phyloP scores from a whole-genome alignment of 2,888 invertebrate species.

The Argynnis bischoffii region DNA sequence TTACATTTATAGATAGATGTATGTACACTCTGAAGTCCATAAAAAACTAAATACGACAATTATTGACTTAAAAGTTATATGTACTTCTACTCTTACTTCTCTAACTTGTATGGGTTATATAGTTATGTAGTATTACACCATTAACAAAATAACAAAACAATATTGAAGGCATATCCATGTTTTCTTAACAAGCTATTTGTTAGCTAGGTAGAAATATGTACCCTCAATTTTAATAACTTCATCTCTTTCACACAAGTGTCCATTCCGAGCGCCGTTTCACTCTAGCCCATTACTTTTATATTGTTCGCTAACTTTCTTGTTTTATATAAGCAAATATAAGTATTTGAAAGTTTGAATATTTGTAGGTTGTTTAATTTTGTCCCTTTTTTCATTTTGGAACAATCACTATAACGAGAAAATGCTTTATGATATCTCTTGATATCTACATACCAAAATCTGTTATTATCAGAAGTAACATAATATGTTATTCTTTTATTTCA shows the following conservation, averaged over 20 bases:
- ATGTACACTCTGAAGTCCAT: too few relatives aligned
- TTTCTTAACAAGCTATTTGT: slow-evolving; percentile 78
- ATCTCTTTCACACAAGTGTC: slow-evolving; percentile 61
- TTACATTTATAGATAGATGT: too few relatives aligned
- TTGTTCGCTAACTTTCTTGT: slow-evolving; percentile 83
- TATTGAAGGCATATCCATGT: slow-evolving; percentile 63
- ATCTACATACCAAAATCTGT: too few relatives aligned
- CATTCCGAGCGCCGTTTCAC: slow-evolving; percentile 53
- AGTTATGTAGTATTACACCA: not conserved
- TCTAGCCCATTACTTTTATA: slow-evolving; percentile 82
- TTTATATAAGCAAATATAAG: slow-evolving; percentile 81
- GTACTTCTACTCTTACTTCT: too few relatives aligned
- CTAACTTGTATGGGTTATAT: too few relatives aligned
- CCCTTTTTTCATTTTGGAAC: slow-evolving; percentile 2
- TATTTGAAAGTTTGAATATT: slow-evolving; percentile 82
- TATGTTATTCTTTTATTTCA: too few relatives aligned
- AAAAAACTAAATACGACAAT: too few relatives aligned
- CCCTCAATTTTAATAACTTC: slow-evolving; percentile 79
- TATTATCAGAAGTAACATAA: too few relatives aligned
- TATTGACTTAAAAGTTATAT: too few relatives aligned
- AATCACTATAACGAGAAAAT: not conserved
- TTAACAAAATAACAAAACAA: slow-evolving; percentile 5
- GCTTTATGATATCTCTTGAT: not conserved
- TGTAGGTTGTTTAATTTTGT: slow-evolving; percentile 64
- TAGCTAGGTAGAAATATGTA: slow-evolving; percentile 82